Conservation (phyloP, 2,888 invertebrate genomes). For the Nycteola revayana region DNA sequence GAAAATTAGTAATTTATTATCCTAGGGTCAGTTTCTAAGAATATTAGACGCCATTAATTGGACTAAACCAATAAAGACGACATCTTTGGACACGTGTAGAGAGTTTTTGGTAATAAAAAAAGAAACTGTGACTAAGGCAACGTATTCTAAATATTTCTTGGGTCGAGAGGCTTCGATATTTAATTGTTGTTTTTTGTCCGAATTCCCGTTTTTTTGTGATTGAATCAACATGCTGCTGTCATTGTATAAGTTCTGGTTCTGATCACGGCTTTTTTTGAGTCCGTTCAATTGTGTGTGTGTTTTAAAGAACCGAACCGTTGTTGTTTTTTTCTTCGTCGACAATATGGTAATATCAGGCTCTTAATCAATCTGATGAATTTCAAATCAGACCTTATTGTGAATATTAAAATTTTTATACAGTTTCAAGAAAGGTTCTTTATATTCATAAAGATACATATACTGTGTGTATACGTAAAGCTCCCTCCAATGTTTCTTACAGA, state of each 20-base stretch:
- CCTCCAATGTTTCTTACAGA: no score
- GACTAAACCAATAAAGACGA: conserved; percentile 79
- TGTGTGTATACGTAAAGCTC: no score
- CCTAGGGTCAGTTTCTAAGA: conserved; percentile 52
- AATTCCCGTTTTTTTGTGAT: conserved; percentile 79
- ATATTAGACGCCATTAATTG: conserved; percentile 75
- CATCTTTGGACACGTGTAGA: conserved; percentile 70
- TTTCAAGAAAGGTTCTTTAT: conserved; percentile 14
- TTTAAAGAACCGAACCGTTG: conserved; percentile 61
- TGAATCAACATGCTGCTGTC: conserved; percentile 80
- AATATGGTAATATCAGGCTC: conserved; percentile 61
- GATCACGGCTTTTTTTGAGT: conserved; percentile 62
- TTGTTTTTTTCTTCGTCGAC: conserved; percentile 44
- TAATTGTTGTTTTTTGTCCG: conserved; percentile 81
- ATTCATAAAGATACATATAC: conserved; percentile 13
- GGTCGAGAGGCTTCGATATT: conserved; percentile 57
- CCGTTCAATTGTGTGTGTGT: conserved; percentile 75
- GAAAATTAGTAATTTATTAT: conserved; percentile 65
- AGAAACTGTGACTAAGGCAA: conserved; percentile 36
- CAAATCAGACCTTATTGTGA: conserved; percentile 43
- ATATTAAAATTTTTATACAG: conserved; percentile 34
- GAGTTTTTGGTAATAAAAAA: conserved; percentile 48
- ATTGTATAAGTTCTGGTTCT: conserved; percentile 76
- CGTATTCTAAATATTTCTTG: conserved; percentile 79
- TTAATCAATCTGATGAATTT: conserved; percentile 72